phyloP scores from a whole-genome alignment of 2,113 vertebrate genomes.

The Merops nubicus region DNA sequence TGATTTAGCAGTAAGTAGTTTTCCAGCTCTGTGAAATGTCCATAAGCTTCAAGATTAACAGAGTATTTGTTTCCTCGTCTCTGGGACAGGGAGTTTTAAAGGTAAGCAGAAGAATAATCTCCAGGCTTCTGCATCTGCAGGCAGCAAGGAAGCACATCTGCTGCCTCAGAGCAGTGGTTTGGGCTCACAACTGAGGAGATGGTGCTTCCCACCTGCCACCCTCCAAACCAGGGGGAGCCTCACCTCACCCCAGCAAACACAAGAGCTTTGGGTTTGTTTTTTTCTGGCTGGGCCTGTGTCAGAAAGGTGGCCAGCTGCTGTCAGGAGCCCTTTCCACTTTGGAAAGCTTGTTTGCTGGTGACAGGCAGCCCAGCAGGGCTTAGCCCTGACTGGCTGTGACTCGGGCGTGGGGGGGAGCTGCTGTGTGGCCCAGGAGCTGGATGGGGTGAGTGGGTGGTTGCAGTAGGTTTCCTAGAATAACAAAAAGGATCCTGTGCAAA shows the following conservation, averaged over 20 bases:
- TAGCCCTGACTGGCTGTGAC: not conserved
- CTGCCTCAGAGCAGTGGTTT: not conserved
- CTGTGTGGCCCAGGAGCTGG: not conserved
- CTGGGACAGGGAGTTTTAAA: not conserved
- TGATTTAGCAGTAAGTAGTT: slow-evolving; percentile 23
- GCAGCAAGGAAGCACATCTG: not conserved
- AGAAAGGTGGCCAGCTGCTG: slow-evolving; percentile 17
- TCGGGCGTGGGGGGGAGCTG: rapidly evolving
- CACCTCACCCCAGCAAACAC: not conserved
- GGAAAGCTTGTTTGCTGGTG: not conserved
- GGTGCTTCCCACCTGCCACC: not conserved
- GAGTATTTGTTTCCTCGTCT: not conserved
- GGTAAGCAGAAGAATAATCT: not conserved
- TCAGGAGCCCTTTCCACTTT: slow-evolving; percentile 21
- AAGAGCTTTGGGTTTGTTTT: not conserved
- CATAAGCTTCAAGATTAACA: not conserved
- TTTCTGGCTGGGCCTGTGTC: not conserved
- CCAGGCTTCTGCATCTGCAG: not conserved
- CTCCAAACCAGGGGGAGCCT: not conserved
- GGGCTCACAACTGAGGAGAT: rapidly evolving
- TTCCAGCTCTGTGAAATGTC: slow-evolving; percentile 27
- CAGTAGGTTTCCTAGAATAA: slow-evolving; percentile 19
- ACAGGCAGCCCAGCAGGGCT: not conserved
- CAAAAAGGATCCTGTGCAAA: not conserved
- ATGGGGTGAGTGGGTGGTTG: not conserved